phyloP scores from a whole-genome alignment of 1,140 invertebrate species.

The Zaprionus lachaisei region DNA sequence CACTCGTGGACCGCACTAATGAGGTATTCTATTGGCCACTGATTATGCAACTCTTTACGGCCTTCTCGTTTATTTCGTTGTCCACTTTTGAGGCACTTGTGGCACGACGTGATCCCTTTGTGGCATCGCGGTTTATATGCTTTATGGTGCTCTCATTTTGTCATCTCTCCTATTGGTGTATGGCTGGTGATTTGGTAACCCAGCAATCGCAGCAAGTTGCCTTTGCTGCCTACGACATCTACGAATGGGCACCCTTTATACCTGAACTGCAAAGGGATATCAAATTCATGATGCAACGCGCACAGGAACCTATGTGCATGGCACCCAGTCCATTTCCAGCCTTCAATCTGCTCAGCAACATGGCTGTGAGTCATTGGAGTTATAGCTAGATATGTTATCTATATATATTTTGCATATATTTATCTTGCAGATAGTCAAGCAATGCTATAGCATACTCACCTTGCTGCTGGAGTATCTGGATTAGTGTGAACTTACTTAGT shows the following conservation, averaged over 20 bases:
- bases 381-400: not conserved
- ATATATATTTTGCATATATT: not conserved
- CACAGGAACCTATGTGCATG: slow-evolving; percentile 43
- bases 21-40: slow-evolving; percentile 43
- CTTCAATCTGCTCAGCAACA: slow-evolving; percentile 50
- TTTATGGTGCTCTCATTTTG: slow-evolving; percentile 42
- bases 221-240: slow-evolving; percentile 44
- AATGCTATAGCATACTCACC: slow-evolving; percentile 62
- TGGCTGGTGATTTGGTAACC: slow-evolving; percentile 55
- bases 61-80: slow-evolving; percentile 50
- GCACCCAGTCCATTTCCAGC: slow-evolving; percentile 42
- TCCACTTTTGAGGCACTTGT: slow-evolving; percentile 48
- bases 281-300: slow-evolving; percentile 40
- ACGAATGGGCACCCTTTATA: slow-evolving; percentile 31
- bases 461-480: slow-evolving; percentile 54
- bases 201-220: slow-evolving; percentile 48
- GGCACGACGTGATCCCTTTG: slow-evolving; percentile 31
- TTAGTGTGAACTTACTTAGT: slow-evolving; percentile 15
- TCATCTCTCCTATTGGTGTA: slow-evolving; percentile 48
- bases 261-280: slow-evolving; percentile 22
- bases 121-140: slow-evolving; percentile 42
- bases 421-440: slow-evolving; percentile 50
- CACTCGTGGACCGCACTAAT: slow-evolving; percentile 42
- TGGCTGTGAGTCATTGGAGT: slow-evolving; percentile 35
- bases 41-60: slow-evolving; percentile 45